Percentiles rank a stretch among this genome's conserved stretches.
Conservation (phyloP, 1,140 invertebrate species). For the Conus betulinus region DNA sequence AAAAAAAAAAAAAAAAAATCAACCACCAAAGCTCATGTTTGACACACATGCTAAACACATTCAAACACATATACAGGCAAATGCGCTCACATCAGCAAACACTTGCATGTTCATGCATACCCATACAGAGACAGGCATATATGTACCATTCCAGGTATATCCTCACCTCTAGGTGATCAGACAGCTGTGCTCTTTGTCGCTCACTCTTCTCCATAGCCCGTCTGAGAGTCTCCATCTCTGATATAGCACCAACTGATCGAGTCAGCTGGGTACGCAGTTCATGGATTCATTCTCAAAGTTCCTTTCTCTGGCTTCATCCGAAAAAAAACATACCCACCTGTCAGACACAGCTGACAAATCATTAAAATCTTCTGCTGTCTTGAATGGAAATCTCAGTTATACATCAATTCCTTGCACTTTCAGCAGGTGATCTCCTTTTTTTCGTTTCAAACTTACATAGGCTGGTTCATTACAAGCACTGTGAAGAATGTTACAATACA, state of each 20-base stretch:
- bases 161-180: slow-evolving; percentile 72
- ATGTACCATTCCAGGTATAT: too few species aligned
- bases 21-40: too few species aligned
- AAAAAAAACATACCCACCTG: slow-evolving; percentile 11
- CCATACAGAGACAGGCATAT: not conserved
- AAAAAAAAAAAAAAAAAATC: too few species aligned
- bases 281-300: slow-evolving; percentile 66
- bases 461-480: too few species aligned
- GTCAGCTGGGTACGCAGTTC: slow-evolving; percentile 66
- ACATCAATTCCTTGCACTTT: too few species aligned
- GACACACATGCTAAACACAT: not conserved
- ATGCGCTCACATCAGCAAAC: not conserved
- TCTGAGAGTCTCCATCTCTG: slow-evolving; percentile 67
- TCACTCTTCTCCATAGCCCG: slow-evolving; percentile 69
- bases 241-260: slow-evolving; percentile 58
- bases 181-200: slow-evolving; percentile 69
- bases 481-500: too few species aligned
- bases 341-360: too few species aligned
- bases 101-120: not conserved
- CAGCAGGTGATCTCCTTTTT: too few species aligned
- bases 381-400: too few species aligned
- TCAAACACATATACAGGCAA: not conserved
- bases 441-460: too few species aligned
- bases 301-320: slow-evolving; percentile 58
- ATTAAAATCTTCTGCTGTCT: too few species aligned